These are phyloP conservation scores for Pterocles burchelli DNA, from an alignment of 2,113 vertebrate species.

Conservation along the genomic window DNA sequence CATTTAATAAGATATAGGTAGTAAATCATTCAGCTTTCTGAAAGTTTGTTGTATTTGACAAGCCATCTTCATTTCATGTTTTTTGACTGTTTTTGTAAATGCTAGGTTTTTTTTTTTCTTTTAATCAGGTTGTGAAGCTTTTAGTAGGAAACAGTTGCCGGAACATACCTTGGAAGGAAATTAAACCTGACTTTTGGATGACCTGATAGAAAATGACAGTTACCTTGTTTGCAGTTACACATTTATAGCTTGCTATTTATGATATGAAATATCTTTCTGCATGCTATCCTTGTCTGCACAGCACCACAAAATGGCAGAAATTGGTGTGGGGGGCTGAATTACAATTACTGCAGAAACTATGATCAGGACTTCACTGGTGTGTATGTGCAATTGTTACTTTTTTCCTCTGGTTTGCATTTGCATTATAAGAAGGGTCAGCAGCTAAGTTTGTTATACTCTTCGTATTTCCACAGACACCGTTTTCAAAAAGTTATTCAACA, in stretches of 20 bases:
- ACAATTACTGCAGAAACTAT: background rate
- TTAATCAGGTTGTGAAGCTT: background rate
- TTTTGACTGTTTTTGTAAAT: background rate
- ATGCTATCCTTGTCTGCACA: background rate
- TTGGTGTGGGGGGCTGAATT: background rate
- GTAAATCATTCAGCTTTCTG: background rate
- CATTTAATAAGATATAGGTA: background rate
- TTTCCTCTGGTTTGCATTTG: background rate
- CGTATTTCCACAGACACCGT: background rate
- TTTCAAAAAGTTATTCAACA: background rate
- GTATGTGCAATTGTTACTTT: background rate
- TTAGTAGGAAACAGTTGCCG: background rate
- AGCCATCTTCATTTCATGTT: background rate
- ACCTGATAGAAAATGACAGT: background rate
- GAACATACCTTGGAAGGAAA: background rate
- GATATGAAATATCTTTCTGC: background rate
- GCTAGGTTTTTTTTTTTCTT: background rate
- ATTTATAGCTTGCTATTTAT: background rate
- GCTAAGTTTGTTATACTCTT: background rate
- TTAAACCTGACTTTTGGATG: background rate
- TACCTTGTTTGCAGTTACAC: background rate
- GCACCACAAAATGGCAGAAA: background rate
- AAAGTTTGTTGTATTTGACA: background rate
- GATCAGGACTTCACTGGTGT: background rate
- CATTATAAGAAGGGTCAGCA: background rate